Percentiles rank a stretch among this genome's conserved stretches.
Evolutionary conservation across 92 coral and sea anemone genomes (phyloP).

Genomic region (Siderastrea siderea): DNA sequence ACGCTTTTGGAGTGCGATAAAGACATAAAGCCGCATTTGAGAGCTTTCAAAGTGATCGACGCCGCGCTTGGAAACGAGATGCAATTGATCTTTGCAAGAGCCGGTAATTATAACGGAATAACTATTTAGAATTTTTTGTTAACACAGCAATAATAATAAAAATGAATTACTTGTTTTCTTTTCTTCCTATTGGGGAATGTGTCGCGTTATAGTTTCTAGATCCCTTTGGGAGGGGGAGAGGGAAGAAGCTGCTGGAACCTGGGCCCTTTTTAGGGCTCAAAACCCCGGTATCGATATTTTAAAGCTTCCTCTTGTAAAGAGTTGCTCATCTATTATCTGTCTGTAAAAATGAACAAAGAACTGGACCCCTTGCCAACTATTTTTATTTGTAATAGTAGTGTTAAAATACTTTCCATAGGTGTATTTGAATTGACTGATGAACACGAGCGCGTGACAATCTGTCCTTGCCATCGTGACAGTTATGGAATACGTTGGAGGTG

Average conservation of each 20-base stretch:
- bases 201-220: no score
- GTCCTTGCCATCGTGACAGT: conserved; percentile 22
- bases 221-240: no score
- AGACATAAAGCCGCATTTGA: neutral
- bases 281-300: no score
- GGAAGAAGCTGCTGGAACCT: no score
- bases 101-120: neutral
- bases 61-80: neutral
- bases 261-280: no score
- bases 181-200: neutral
- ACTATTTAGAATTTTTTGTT: neutral
- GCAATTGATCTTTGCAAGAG: neutral
- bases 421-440: neutral
- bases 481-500: neutral
- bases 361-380: neutral
- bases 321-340: neutral
- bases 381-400: neutral
- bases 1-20: neutral
- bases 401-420: neutral
- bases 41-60: no score
- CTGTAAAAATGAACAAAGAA: neutral
- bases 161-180: neutral
- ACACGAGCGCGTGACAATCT: conserved; percentile 1
- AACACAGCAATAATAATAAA: neutral
- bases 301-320: no score